Conservation (phyloP, 2,113 vertebrate genomes). For the Dicerorhinus sumatrensis region DNA sequence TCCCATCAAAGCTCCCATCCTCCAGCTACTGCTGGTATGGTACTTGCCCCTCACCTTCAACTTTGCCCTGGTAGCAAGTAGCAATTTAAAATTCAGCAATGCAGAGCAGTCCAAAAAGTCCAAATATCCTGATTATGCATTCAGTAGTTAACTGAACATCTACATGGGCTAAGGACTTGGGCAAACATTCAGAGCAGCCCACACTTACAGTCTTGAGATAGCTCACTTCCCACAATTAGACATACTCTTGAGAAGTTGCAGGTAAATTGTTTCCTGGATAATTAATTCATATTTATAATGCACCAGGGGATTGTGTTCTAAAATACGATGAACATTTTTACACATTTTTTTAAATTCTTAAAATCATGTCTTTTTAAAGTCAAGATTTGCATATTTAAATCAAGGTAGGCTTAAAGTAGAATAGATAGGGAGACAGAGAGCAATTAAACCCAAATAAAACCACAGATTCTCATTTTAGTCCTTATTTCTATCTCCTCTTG, state of each 20-base stretch:
- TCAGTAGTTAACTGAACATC: neutral
- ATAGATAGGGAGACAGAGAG: neutral
- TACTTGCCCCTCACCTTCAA: constrained; percentile 61
- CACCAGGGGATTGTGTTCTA: neutral
- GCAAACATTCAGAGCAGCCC: neutral
- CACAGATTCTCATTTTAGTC: neutral
- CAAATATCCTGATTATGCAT: neutral
- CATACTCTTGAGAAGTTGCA: neutral
- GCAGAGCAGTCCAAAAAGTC: neutral
- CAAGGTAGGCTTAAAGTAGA: constrained; percentile 23
- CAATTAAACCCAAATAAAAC: neutral
- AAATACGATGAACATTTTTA: neutral
- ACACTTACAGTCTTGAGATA: neutral
- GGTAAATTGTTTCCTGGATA: neutral
- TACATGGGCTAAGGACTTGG: neutral
- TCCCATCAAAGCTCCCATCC: constrained; percentile 41
- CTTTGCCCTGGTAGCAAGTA: constrained; percentile 32
- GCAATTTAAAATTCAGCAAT: constrained; percentile 57
- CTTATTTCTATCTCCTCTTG: neutral
- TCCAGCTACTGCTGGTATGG: constrained; percentile 40
- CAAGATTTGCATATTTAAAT: constrained; percentile 42
- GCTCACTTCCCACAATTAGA: neutral
- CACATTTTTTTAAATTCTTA: neutral
- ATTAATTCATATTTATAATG: constrained; percentile 20
- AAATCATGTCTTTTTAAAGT: constrained; percentile 17